Evolutionary conservation across 2,888 invertebrate genomes (phyloP).

Genomic region (Pachymerium ferrugineum): DNA sequence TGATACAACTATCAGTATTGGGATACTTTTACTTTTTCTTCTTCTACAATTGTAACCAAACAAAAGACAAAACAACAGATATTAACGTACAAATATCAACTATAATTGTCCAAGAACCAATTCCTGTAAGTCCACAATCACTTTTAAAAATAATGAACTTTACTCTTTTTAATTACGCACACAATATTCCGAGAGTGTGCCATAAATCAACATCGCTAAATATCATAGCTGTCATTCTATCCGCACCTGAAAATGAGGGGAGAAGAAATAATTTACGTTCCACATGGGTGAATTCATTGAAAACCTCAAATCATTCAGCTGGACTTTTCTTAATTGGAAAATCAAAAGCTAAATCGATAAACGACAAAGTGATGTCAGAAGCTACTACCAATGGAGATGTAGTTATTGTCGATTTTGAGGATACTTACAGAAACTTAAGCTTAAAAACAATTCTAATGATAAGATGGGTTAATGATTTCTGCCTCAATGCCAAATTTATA

Average conservation of each 20-base stretch:
- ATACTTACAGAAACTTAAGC: neutral
- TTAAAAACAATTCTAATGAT: neutral
- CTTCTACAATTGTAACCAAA: no score
- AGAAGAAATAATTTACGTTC: conserved; percentile 70
- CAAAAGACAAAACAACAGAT: no score
- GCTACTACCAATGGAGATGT: neutral
- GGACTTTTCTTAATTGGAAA: neutral
- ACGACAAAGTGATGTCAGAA: neutral
- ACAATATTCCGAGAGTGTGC: neutral
- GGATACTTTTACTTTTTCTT: no score
- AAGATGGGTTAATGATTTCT: conserved; percentile 44
- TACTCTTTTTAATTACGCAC: no score
- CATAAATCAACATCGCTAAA: neutral
- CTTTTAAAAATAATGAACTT: no score
- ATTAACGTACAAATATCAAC: no score
- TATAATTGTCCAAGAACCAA: no score
- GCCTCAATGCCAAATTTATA: conserved; percentile 65
- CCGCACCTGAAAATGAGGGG: conserved; percentile 57
- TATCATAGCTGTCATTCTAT: neutral
- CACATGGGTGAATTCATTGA: conserved; percentile 56
- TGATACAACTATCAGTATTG: no score
- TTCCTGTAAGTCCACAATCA: no score
- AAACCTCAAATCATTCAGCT: neutral
- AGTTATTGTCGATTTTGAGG: neutral
- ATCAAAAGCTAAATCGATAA: neutral